Conservation (phyloP, 2,113 vertebrate genomes). For the Bambusicola thoracicus region DNA sequence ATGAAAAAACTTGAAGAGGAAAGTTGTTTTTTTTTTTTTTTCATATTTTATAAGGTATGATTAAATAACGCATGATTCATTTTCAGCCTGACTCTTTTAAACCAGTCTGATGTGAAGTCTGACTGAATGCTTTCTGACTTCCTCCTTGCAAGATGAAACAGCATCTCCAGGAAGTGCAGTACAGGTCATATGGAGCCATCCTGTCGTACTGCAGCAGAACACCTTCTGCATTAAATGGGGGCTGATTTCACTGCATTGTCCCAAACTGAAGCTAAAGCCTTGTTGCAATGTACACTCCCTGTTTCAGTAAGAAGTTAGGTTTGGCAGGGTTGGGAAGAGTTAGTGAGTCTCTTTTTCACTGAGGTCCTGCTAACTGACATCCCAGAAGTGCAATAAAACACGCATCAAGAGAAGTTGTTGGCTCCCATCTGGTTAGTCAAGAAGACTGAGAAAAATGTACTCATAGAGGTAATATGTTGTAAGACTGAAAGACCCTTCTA, state of each 20-base stretch:
- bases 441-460: background rate
- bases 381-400: background rate
- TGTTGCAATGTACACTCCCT: background rate
- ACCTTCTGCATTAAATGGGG: background rate
- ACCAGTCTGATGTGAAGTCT: background rate
- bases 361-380: background rate
- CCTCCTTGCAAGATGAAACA: background rate
- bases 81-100: conserved; percentile 23
- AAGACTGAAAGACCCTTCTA: background rate
- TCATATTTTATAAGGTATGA: background rate
- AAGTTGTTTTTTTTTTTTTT: background rate
- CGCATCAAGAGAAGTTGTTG: background rate
- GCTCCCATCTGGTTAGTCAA: background rate
- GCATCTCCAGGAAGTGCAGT: background rate
- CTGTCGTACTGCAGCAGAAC: background rate
- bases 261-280: background rate
- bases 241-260: background rate
- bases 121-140: background rate
- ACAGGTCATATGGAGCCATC: background rate
- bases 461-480: background rate
- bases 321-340: background rate
- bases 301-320: background rate
- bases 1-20: background rate
- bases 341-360: background rate
- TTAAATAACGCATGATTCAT: conserved; percentile 3